Base-by-base conservation (phyloP, 2,113 vertebrate species). In the Hippocampus comes region DNA sequence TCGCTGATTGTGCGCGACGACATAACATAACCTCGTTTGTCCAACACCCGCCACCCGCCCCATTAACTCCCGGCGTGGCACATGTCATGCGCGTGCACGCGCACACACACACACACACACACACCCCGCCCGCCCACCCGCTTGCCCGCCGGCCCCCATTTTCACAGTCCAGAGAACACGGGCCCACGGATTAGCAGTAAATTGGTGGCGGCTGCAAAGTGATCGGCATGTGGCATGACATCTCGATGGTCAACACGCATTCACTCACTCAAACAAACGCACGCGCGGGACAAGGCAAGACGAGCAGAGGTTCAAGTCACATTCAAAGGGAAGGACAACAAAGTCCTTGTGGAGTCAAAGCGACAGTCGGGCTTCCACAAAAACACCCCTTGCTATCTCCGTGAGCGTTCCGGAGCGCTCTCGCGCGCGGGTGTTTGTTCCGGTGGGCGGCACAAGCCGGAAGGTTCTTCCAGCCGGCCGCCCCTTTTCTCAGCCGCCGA, bases 21-120 rank as follows among this genome's bases (percentile, higher is more conserved):
- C 59, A 34, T 17, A 87, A 89, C 90, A 86, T 88, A 91, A 91
- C 88, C 90, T 87, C 74, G 82, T 91, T 92, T 90, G 90, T 90
- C 85, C 83, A 86, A 78, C 85, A 30, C 59, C 27, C 25, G 42
- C 18, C 78, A 85, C 87, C 82, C 78, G 77, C 75, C 82, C 85
- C 87, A 91, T 89, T 92, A 90, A 86, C 79, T 86, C 78, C 78
- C 83, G 81, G 89, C 89, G 90, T 91, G 85, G 82, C 84, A 70
- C 53, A 68, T 80, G 84, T 84, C 84, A 71, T 12, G 86, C 30
- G 10, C 27, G 0, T 23, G 2, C 42, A 14, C 63, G n/a, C 20
- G n/a, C 63, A 43, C 63, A 42, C 64, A 67, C 64, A 46, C 10
- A 20, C 65, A 14, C 20, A 25, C 20, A 49, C 43, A 49, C 65